phyloP scores from a whole-genome alignment of 2,888 invertebrate species.

The Drosophila crucigera region DNA sequence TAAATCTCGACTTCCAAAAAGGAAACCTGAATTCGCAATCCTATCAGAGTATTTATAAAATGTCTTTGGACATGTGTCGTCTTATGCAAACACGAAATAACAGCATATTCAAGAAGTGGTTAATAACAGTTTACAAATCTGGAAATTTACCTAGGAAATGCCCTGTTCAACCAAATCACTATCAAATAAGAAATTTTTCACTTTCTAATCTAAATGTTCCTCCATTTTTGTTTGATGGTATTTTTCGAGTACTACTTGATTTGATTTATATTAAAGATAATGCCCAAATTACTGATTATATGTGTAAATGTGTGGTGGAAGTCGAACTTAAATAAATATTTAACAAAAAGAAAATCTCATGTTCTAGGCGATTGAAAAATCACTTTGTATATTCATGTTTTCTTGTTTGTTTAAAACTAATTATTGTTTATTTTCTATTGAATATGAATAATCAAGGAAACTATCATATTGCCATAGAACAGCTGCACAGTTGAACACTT shows the following conservation, averaged over 20 bases:
- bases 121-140: background rate
- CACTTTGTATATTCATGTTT: background rate
- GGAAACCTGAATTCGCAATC: background rate
- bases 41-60: background rate
- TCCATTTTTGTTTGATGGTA: background rate
- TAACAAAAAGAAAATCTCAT: background rate
- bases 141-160: background rate
- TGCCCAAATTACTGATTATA: too few species aligned
- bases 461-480: background rate
- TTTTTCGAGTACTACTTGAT: background rate
- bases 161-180: background rate
- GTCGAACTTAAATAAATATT: background rate
- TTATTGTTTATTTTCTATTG: background rate
- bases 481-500: background rate
- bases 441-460: background rate
- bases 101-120: background rate
- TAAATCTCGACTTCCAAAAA: background rate
- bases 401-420: background rate
- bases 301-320: too few species aligned
- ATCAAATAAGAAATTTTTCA: background rate
- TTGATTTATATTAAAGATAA: too few species aligned
- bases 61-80: background rate
- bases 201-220: background rate
- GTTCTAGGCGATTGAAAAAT: background rate
- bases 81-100: too few species aligned